phyloP scores from a whole-genome alignment of 2,113 vertebrate species.

The Ahaetulla prasina region DNA sequence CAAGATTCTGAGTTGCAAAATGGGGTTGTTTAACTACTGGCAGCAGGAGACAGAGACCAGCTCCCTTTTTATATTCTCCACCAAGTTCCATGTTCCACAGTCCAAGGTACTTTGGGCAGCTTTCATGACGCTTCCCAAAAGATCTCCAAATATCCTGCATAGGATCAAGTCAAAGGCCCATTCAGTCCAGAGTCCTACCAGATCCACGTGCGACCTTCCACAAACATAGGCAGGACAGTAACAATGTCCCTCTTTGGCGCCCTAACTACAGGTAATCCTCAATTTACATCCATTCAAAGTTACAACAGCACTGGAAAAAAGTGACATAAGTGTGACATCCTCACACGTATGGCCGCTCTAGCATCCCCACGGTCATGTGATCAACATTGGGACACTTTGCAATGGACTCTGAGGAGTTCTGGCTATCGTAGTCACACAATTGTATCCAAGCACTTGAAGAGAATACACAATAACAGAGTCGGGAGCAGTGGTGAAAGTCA shows the following conservation, averaged over 20 bases:
- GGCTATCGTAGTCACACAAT: neutral
- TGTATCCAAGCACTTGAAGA: neutral
- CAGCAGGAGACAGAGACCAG: neutral
- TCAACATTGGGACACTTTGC: neutral
- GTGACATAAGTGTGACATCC: too few species aligned
- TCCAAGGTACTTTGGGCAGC: neutral
- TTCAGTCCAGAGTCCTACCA: neutral
- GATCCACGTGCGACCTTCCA: neutral
- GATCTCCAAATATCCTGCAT: neutral
- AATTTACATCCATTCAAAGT: neutral
- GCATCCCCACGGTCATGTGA: neutral
- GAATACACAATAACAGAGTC: too few species aligned
- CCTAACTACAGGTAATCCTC: neutral
- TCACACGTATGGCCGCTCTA: neutral
- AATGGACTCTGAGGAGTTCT: neutral
- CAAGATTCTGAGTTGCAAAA: neutral
- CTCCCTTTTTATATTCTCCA: neutral
- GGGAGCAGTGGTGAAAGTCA: too few species aligned
- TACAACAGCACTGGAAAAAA: neutral
- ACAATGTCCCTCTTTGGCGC: neutral
- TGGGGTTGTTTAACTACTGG: neutral
- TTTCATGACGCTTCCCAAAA: neutral
- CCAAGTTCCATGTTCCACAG: neutral
- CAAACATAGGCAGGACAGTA: neutral
- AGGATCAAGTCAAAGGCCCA: neutral